Base-by-base conservation (phyloP, 2,888 invertebrate species). In the Trypoxylon attenuatum region DNA sequence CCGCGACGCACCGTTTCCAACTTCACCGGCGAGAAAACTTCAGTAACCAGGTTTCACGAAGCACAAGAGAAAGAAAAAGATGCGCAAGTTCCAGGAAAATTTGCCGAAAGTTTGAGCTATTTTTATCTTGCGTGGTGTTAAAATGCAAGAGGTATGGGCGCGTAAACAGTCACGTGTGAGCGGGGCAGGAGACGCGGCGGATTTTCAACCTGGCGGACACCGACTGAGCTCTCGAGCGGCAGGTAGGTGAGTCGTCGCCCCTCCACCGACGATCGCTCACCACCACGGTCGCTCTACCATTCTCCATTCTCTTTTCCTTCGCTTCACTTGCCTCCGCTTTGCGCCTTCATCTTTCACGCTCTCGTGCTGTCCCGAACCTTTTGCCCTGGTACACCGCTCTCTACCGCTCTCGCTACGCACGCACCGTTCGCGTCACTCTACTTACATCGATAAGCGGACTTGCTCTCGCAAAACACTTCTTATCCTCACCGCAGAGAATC, bases 171-270 rank as follows among this genome's bases (percentile, higher is more conserved):
- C 58, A 58, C 71, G 58, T 59, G 59, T 41, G 52, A 61, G 67
- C 65, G 54, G 71, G 55, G 47, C 69, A 56, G 53, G 68, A 73
- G 72, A 76, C 79, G 73, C 79, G 76, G 76, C 77, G 77, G 79
- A 81, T 84, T 84, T 84, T 82, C 83, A 84, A 85, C 84, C 85
- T 84, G 84, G 84, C 85, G 79, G 76, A 81, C 82, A 80, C 81
- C 76, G 82, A 84, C 84, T 84, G 84, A 83, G 79, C 81, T 75
- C 81, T 55, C 73, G 74, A 81, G 81, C 81, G 82, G 82, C 84
- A 85, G 85, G 85, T 84, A 85, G 82, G 81, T 76, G 78, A 81
- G 78, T 76, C 71, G 76, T 74, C 50, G 68, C 72, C 77, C 77
- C 77, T 69, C 77, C 76, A 73, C 76, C 73, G 42, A n/a, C n/a